A percentile compares a stretch with the other conserved stretches of the same genome.
phyloP scores from a whole-genome alignment of 2,888 invertebrate species.

The Caradrina clavipalpis region DNA sequence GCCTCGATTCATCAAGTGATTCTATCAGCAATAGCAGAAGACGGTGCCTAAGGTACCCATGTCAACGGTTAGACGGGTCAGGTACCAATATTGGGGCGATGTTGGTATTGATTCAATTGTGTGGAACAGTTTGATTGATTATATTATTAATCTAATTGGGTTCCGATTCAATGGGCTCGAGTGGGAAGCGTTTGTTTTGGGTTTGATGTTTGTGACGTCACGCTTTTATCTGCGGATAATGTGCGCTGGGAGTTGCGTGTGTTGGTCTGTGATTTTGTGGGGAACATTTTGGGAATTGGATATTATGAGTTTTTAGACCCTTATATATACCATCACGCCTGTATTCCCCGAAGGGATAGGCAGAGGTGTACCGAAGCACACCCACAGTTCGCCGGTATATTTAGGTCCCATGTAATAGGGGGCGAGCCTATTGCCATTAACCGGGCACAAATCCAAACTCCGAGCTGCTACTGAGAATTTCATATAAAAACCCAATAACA shows the following conservation, averaged over 20 bases:
- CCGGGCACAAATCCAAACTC: too few relatives aligned
- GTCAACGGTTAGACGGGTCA: conserved; percentile 53
- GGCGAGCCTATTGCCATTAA: too few relatives aligned
- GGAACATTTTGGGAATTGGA: neutral
- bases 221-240: conserved; percentile 9
- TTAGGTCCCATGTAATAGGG: too few relatives aligned
- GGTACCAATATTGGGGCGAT: conserved; percentile 44
- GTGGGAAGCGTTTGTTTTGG: conserved; percentile 27
- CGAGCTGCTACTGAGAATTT: too few relatives aligned
- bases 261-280: neutral
- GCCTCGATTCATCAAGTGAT: conserved; percentile 31
- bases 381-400: too few relatives aligned
- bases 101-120: conserved; percentile 57
- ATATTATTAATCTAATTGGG: conserved; percentile 58
- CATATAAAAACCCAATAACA: too few relatives aligned
- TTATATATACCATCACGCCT: too few relatives aligned
- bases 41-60: conserved; percentile 40
- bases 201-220: conserved; percentile 36
- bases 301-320: too few relatives aligned
- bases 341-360: too few relatives aligned
- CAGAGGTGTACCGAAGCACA: too few relatives aligned
- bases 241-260: neutral
- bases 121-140: conserved; percentile 57
- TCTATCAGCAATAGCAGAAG: conserved; percentile 32
- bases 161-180: conserved; percentile 39